phyloP scores from a whole-genome alignment of 2,113 vertebrate species.

The Crotalus viridis region DNA sequence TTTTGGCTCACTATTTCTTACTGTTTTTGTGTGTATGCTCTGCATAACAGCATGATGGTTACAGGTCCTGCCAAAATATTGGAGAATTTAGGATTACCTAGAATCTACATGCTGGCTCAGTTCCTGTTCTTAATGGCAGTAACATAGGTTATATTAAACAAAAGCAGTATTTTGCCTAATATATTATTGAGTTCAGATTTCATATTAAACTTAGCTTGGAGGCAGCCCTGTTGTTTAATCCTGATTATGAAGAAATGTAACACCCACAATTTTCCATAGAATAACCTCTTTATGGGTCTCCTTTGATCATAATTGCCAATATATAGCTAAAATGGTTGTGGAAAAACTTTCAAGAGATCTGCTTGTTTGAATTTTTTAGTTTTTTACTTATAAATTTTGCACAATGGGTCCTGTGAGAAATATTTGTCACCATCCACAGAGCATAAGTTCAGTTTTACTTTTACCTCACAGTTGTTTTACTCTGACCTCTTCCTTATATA shows the following conservation, averaged over 20 bases:
- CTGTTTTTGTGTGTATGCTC: neutral
- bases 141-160: neutral
- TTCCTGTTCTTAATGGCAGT: neutral
- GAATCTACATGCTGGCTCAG: neutral
- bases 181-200: neutral
- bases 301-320: constrained; percentile 38
- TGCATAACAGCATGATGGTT: neutral
- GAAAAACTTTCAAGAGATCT: neutral
- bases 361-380: neutral
- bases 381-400: constrained; percentile 19
- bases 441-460: neutral
- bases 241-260: neutral
- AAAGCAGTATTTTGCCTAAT: neutral
- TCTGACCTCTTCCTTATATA: neutral
- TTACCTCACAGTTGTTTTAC: neutral
- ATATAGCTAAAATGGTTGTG: constrained; percentile 20
- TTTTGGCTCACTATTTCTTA: neutral
- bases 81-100: neutral
- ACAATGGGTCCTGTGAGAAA: neutral
- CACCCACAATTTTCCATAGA: neutral
- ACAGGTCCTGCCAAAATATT: neutral
- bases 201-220: neutral
- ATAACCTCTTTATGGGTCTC: neutral
- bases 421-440: constrained; percentile 4
- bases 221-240: neutral